These are phyloP conservation scores for Drosophila infuscata DNA, from an alignment of 2,888 invertebrate species.

Conservation along the genomic window DNA sequence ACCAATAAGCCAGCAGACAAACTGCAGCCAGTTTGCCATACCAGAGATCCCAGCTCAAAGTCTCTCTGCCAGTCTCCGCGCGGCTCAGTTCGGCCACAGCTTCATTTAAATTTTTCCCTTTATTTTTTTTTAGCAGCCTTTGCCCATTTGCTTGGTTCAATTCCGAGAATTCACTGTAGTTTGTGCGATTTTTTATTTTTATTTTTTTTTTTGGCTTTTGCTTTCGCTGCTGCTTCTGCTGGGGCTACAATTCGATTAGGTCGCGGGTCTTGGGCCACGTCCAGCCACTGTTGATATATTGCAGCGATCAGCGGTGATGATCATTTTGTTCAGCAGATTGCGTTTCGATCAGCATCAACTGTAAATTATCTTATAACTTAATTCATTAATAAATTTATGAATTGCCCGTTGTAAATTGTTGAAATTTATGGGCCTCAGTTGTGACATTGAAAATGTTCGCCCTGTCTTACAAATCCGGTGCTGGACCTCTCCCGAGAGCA, in stretches of 20 bases:
- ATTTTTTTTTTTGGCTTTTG: constrained; percentile 20
- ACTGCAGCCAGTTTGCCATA: constrained; percentile 49
- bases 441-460: constrained; percentile 56
- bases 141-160: constrained; percentile 56
- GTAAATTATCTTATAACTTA: constrained; percentile 84
- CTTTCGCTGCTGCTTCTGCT: constrained; percentile 33
- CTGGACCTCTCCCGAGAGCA: constrained; percentile 17
- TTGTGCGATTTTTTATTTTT: constrained; percentile 18
- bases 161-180: constrained; percentile 60
- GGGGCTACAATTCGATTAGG: constrained; percentile 68
- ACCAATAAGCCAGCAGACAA: constrained; percentile 55
- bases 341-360: constrained; percentile 71
- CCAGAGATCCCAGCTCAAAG: constrained; percentile 7
- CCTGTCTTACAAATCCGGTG: constrained; percentile 6
- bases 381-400: constrained; percentile 85
- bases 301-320: constrained; percentile 80
- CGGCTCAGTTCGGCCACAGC: constrained; percentile 50
- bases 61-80: constrained; percentile 1
- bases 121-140: constrained; percentile 45
- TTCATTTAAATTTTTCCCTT: constrained; percentile 71
- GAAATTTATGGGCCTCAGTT: constrained; percentile 73
- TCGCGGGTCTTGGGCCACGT: constrained; percentile 53
- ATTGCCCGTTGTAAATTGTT: constrained; percentile 82
- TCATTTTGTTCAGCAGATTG: constrained; percentile 76
- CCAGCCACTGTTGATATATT: constrained; percentile 75